Base-by-base conservation (phyloP, 2,113 vertebrate genomes). In the Polyodon spathula region DNA sequence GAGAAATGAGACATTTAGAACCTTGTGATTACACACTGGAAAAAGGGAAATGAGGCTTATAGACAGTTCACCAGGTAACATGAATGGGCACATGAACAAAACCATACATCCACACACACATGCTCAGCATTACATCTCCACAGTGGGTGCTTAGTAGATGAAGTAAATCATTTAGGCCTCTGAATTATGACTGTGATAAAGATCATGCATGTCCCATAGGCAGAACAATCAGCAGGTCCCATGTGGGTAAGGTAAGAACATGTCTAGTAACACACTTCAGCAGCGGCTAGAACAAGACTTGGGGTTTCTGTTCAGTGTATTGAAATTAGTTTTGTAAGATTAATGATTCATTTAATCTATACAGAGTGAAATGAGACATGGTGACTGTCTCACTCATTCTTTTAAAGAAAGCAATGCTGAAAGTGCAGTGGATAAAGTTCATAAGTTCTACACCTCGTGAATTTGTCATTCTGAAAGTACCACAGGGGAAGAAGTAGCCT, bases 361-460 rank as follows among this genome's bases (percentile, higher is more conserved):
- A 2, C 40, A 6, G 59, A 70, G 63, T 54, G 69, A 74, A 71
- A 64, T 61, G 63, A 48, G 68, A 63, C 61, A n/a, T 70, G 40
- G 57, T 58, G 40, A 15, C 67, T 50, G 41, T 51, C 51, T 81
- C 74, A 73, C 75, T 79, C 73, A 14, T 68, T 68, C 71, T 73
- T 71, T 78, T 5, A 51, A 63, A 59, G 58, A 50, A 1, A 46
- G 58, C 54, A 59, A 52, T 50, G 65, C 59, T 69, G 64, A 75
- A 65, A 27, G 27, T 27, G 27, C 27, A 27, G 27, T 67, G 63
- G 44, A 58, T 12, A 79, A 63, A 75, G 76, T 79, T 83, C 74
- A 57, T 37, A n/a, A 68, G 57, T 46, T 74, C 70, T 77, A 76
- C 78, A 70, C 63, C n/a, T 69, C 40, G 46, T 27, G 54, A 73